Percentiles rank a stretch among this genome's conserved stretches.
phyloP scores from a whole-genome alignment of 2,888 invertebrate species.

The Gymnosoma rotundatum region DNA sequence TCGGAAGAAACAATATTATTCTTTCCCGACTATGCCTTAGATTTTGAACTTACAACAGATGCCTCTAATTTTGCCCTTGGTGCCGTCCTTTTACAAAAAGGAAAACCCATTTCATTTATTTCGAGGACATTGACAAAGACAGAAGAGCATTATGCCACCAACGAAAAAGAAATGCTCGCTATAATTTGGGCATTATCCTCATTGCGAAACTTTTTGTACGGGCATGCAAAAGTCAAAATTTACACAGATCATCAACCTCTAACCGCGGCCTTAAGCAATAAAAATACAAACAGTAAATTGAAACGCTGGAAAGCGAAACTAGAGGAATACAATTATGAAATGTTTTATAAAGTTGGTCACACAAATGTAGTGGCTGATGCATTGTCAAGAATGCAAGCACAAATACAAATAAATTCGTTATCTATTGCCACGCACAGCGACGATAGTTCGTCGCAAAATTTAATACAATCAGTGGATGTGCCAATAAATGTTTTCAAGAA shows the following conservation, averaged over 20 bases:
- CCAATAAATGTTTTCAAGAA: slow-evolving; percentile 53
- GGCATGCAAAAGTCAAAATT: not conserved
- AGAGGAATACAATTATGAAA: not conserved
- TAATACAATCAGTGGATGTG: slow-evolving; percentile 10
- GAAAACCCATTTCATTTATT: slow-evolving; percentile 47
- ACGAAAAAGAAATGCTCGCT: not conserved
- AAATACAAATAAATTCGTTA: slow-evolving; percentile 2
- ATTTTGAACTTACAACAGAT: slow-evolving; percentile 60
- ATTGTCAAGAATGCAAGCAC: slow-evolving; percentile 62
- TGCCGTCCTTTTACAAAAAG: slow-evolving; percentile 53
- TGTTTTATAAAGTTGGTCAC: not conserved
- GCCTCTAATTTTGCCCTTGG: slow-evolving; percentile 58
- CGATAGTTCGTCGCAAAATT: slow-evolving; percentile 44
- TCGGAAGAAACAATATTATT: slow-evolving; percentile 21
- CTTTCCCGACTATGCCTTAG: slow-evolving; percentile 53
- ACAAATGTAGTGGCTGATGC: slow-evolving; percentile 72
- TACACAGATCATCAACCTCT: not conserved
- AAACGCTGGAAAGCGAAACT: not conserved
- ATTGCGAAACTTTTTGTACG: not conserved
- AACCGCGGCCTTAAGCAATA: too few species aligned
- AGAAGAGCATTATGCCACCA: slow-evolving; percentile 25
- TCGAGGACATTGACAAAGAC: slow-evolving; percentile 41
- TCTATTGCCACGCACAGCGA: slow-evolving; percentile 6
- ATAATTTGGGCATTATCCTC: not conserved
- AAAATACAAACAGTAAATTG: not conserved